Evolutionary conservation across 2,113 vertebrate genomes (phyloP).

Genomic region (Forbesichthys agassizii): DNA sequence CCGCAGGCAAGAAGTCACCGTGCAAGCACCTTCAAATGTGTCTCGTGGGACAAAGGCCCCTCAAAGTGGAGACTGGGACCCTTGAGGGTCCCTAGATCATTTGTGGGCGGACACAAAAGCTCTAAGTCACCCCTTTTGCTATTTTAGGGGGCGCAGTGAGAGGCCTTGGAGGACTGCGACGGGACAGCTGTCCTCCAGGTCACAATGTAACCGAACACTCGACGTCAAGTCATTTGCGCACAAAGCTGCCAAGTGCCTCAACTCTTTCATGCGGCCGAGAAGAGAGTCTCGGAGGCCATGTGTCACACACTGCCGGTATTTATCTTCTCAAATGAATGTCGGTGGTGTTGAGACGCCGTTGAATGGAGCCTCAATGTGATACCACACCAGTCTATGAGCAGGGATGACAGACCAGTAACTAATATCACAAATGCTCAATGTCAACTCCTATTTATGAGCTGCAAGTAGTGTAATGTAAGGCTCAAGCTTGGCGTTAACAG

Average conservation of each 20-base stretch:
- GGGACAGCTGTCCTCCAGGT: slow-evolving; percentile 1
- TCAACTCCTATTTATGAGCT: slow-evolving; percentile 35
- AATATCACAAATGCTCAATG: slow-evolving; percentile 15
- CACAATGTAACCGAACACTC: slow-evolving; percentile 49
- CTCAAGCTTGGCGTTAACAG: slow-evolving; percentile 29
- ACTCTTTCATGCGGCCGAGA: slow-evolving; percentile 15
- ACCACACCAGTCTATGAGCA: slow-evolving; percentile 5
- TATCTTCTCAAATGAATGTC: slow-evolving; percentile 30
- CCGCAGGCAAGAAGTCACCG: slow-evolving; percentile 2
- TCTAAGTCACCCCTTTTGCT: no score
- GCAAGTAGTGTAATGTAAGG: slow-evolving; percentile 33
- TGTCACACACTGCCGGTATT: slow-evolving; percentile 22
- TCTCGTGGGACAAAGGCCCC: no score
- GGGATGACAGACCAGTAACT: slow-evolving; percentile 12
- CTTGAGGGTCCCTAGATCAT: no score
- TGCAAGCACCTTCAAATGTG: neutral
- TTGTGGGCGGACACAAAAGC: no score
- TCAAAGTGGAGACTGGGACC: no score
- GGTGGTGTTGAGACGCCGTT: neutral
- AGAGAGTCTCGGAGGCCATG: slow-evolving; percentile 4
- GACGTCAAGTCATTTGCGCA: slow-evolving; percentile 39
- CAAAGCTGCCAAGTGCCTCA: slow-evolving; percentile 31
- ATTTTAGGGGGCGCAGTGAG: no score
- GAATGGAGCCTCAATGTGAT: slow-evolving; percentile 22
- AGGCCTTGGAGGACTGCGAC: neutral